Conservation (phyloP, 2,797 vertebrate genomes). For the Macropus fuliginosus region DNA sequence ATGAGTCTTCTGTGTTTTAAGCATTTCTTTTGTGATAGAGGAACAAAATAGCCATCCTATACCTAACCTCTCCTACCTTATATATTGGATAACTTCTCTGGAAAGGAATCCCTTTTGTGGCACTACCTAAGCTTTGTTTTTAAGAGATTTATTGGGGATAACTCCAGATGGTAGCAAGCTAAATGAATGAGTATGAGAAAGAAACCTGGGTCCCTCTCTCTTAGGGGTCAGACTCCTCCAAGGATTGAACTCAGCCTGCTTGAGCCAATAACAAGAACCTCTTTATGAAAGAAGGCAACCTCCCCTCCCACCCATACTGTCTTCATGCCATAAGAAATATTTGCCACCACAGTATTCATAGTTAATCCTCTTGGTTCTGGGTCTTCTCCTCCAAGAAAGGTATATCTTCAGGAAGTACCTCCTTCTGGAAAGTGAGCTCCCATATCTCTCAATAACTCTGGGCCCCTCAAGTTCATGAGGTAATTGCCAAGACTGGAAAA, state of each 20-base stretch:
- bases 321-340: neutral
- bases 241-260: neutral
- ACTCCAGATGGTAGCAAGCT: neutral
- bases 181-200: neutral
- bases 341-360: neutral
- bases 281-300: neutral
- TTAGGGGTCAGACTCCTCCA: neutral
- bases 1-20: neutral
- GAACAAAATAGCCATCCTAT: neutral
- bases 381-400: neutral
- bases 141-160: neutral
- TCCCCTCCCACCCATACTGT: neutral
- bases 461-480: neutral
- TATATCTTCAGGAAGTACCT: neutral
- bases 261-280: neutral
- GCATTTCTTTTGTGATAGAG: neutral
- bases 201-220: neutral
- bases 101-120: neutral
- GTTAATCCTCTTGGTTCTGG: neutral
- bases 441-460: neutral
- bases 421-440: neutral
- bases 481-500: neutral
- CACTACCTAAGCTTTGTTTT: neutral
- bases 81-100: neutral
- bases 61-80: neutral